Evolutionary conservation across 2,113 vertebrate genomes (phyloP), one percentile per base, ranked within the genome.

Genomic region (Excalfactoria chinensis): DNA sequence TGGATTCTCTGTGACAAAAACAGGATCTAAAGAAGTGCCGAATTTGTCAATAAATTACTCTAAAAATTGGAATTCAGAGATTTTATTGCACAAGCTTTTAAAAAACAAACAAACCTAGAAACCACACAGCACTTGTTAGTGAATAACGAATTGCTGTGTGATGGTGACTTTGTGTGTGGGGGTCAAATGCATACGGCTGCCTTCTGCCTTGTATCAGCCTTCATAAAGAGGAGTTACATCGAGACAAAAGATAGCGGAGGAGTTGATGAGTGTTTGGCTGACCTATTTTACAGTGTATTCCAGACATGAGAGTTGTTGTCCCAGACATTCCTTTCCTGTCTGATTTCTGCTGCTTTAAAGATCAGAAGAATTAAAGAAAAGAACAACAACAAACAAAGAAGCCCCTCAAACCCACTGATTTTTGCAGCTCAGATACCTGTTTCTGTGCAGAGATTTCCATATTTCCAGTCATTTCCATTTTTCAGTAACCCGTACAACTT

Each of bases 301-400:
- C 89, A 95, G 91, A 89, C 2, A 0, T 46, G 89, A 66, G 37
- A 79, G 25, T 55, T 77, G 85, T 85, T 92, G 88, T 91, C 68
- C 34, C 74, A 96, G 95, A 89, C 81, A 91, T 73, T 71, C 46
- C 89, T 70, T 96, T 92, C 84, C 74, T 95, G 74, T 89, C 77
- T 89, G 66, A 69, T 70, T 96, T 78, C 43, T 70, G 58, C 20
- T 72, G 86, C 53, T 86, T 88, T 30, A 67, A 67, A 40, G 10
- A 35, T 69, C 5, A 37, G 68, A 68, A 32, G 23, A 59, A 69
- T 58, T 30, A 34, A 72, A 55, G 76, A 85, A 70, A 67, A 28
- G 40, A 44, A 7, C 72, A 58, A 10, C 7, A 30, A 16, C 53
- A 55, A 55, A 15, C 15, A 55, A 32, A 32, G 18, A 56, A 19